Conservation (phyloP, 2,888 invertebrate genomes). For the Pterostichus madidus region DNA sequence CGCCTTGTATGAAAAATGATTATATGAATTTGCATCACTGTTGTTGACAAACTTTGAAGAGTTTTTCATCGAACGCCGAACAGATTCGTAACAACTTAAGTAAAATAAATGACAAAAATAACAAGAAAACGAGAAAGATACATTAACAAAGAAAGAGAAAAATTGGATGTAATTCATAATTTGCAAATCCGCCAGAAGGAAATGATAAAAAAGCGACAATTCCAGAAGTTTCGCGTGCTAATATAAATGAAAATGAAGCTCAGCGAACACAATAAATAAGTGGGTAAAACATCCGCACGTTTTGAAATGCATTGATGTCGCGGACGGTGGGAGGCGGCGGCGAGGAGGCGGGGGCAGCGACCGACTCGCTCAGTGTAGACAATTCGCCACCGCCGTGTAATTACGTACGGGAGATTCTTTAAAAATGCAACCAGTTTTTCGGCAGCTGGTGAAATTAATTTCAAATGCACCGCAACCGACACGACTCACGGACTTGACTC, state of each 20-base stretch:
- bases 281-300: slow-evolving; percentile 38
- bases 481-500: slow-evolving; percentile 30
- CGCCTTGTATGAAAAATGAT: no score
- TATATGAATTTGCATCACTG: no score
- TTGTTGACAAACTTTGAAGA: no score
- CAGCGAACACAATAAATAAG: slow-evolving; percentile 48
- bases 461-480: slow-evolving; percentile 56
- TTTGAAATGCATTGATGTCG: slow-evolving; percentile 38
- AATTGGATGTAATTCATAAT: slow-evolving; percentile 36
- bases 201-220: slow-evolving; percentile 37
- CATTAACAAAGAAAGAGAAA: slow-evolving; percentile 1
- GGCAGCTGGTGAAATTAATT: slow-evolving; percentile 63
- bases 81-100: no score
- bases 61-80: no score
- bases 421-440: slow-evolving; percentile 64
- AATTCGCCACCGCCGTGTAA: slow-evolving; percentile 58
- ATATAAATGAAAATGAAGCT: slow-evolving; percentile 50
- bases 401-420: slow-evolving; percentile 60
- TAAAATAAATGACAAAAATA: no score
- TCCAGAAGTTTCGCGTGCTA: slow-evolving; percentile 33
- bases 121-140: neutral
- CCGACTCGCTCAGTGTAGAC: slow-evolving; percentile 27
- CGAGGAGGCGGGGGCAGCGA: neutral
- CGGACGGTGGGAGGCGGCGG: neutral
- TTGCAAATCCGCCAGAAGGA: slow-evolving; percentile 16